Evolutionary conservation across 2,113 vertebrate species (phyloP).

Genomic region (Anhinga rufa): DNA sequence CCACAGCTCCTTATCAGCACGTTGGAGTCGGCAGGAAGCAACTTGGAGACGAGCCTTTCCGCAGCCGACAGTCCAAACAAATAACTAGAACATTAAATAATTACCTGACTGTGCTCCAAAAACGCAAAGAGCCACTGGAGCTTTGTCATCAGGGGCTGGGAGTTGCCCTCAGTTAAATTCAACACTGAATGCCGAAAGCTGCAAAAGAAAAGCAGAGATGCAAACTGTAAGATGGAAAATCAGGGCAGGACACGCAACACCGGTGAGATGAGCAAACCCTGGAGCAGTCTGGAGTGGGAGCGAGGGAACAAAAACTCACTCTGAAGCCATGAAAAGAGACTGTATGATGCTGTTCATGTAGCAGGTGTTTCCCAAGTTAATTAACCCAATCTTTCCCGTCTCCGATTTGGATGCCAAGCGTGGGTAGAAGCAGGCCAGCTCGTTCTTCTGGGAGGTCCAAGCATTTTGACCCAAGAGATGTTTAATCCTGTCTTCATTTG

Average conservation of each 20-base stretch:
- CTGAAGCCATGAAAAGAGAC: conserved; percentile 81
- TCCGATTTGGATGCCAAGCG: conserved; percentile 78
- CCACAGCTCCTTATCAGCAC: conserved; percentile 14
- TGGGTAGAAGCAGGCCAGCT: conserved; percentile 76
- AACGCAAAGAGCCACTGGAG: conserved; percentile 83
- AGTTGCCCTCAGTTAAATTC: conserved; percentile 75
- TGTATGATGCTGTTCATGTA: conserved; percentile 85
- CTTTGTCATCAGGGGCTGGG: conserved; percentile 81
- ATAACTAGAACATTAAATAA: conserved; percentile 54
- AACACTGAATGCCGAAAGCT: conserved; percentile 81
- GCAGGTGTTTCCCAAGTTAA: conserved; percentile 84
- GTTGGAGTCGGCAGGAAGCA: conserved; percentile 1
- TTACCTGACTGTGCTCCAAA: conserved; percentile 83
- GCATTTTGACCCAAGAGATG: conserved; percentile 79
- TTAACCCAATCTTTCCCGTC: conserved; percentile 80
- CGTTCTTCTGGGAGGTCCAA: conserved; percentile 81
- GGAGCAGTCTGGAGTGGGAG: neutral
- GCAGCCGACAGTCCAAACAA: conserved; percentile 51
- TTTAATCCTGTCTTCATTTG: conserved; percentile 81
- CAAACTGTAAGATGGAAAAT: neutral
- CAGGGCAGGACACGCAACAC: rapidly evolving
- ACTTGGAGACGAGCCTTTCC: conserved; percentile 57
- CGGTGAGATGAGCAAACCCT: neutral
- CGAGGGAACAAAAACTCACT: conserved; percentile 69
- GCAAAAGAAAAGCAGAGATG: conserved; percentile 5